A percentile compares a stretch with the other conserved stretches of the same genome.
These are phyloP conservation scores for Metellina segmentata DNA, from an alignment of 2,888 invertebrate genomes.

Conservation along the genomic window DNA sequence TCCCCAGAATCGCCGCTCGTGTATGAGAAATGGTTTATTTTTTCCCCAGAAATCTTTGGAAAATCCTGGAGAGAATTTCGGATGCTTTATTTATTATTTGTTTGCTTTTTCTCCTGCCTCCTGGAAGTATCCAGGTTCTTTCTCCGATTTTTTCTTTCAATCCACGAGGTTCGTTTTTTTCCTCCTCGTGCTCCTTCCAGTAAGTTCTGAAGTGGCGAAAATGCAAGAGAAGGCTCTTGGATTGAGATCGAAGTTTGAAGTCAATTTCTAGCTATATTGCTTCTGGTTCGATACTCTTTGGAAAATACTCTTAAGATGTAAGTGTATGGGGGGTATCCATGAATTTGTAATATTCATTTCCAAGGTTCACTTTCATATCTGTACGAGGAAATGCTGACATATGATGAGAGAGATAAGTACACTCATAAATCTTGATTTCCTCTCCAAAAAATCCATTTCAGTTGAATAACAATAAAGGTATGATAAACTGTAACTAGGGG, in stretches of 20 bases:
- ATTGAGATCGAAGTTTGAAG: slow-evolving; percentile 43
- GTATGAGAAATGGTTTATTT: slow-evolving; percentile 48
- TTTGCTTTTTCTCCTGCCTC: slow-evolving; percentile 2
- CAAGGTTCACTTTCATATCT: neutral
- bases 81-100: slow-evolving; percentile 50
- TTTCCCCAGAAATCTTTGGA: slow-evolving; percentile 15
- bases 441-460: no score
- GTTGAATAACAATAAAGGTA: no score
- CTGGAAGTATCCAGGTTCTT: slow-evolving; percentile 5
- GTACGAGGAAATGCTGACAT: neutral
- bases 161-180: neutral
- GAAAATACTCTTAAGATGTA: slow-evolving; percentile 55
- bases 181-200: neutral
- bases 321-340: slow-evolving; percentile 34
- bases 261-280: slow-evolving; percentile 67
- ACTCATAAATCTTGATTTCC: no score
- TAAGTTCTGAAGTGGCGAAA: slow-evolving; percentile 52
- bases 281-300: slow-evolving; percentile 61
- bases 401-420: no score
- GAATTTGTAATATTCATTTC: slow-evolving; percentile 35
- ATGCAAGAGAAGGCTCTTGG: slow-evolving; percentile 42
- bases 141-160: neutral
- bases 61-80: slow-evolving; percentile 31
- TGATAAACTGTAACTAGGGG: no score
- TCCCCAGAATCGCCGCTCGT: slow-evolving; percentile 45